These are phyloP conservation scores for Anabas testudineus DNA, from an alignment of 2,797 vertebrate species.

Conservation along the genomic window DNA sequence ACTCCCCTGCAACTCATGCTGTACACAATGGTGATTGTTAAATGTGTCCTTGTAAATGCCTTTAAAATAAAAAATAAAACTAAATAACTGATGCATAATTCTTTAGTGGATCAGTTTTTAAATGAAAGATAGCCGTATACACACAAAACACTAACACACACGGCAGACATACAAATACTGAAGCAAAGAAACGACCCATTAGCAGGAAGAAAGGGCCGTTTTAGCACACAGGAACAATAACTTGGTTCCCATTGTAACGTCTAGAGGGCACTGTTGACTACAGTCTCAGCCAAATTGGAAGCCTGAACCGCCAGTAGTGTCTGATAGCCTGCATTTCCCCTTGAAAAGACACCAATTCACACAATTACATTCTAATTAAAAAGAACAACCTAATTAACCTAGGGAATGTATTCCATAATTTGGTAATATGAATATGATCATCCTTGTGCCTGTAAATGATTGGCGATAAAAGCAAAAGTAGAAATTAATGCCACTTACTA, in stretches of 20 bases:
- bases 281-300: constrained; percentile 51
- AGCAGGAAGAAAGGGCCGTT: constrained; percentile 28
- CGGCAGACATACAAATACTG: background rate
- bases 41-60: constrained; percentile 26
- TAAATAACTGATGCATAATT: constrained; percentile 46
- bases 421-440: constrained; percentile 80
- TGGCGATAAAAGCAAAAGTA: constrained; percentile 83
- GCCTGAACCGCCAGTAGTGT: constrained; percentile 40
- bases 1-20: constrained; percentile 1
- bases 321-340: constrained; percentile 73
- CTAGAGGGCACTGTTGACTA: constrained; percentile 80
- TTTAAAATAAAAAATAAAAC: constrained; percentile 28
- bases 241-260: constrained; percentile 35
- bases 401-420: constrained; percentile 82
- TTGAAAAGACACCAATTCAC: constrained; percentile 77
- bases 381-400: constrained; percentile 86
- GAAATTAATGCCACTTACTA: constrained; percentile 84
- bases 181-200: background rate
- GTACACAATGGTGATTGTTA: constrained; percentile 7
- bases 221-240: constrained; percentile 6
- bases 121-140: background rate
- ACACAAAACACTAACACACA: constrained; percentile 3
- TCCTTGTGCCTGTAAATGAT: constrained; percentile 80
- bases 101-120: constrained; percentile 8
- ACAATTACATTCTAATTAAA: constrained; percentile 85